Conservation (phyloP, 1,140 invertebrate genomes). For the Chelonus insularis region DNA sequence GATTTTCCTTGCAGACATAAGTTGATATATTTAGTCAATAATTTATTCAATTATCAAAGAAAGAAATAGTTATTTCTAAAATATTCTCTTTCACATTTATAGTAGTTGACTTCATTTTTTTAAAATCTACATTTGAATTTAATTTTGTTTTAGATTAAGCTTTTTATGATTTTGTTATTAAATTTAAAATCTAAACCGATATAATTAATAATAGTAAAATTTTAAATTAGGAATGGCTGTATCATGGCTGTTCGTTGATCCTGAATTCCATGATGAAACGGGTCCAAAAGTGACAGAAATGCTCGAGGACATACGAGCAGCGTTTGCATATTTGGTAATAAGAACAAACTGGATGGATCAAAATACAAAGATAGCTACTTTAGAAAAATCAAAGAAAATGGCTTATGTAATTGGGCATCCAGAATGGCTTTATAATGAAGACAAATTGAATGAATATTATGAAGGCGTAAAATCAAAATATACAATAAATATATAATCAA, state of each 20-base stretch:
- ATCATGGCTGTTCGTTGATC: slow-evolving; percentile 51
- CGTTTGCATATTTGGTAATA: slow-evolving; percentile 74
- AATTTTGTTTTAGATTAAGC: too few relatives aligned
- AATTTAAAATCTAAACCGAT: too few relatives aligned
- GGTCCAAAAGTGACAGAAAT: slow-evolving; percentile 41
- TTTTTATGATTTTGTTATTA: too few relatives aligned
- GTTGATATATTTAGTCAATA: too few relatives aligned
- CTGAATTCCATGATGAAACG: slow-evolving; percentile 38
- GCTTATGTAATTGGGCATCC: slow-evolving; percentile 77
- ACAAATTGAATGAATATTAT: slow-evolving; percentile 68
- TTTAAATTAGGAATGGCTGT: slow-evolving; percentile 57
- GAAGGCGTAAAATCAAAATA: slow-evolving; percentile 60
- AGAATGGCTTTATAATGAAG: slow-evolving; percentile 73
- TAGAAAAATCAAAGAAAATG: slow-evolving; percentile 75
- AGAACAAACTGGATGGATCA: slow-evolving; percentile 83
- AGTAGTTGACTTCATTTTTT: too few relatives aligned
- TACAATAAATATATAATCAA: not conserved
- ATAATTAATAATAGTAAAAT: too few relatives aligned
- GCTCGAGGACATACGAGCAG: slow-evolving; percentile 73
- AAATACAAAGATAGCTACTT: slow-evolving; percentile 72
- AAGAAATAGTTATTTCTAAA: too few relatives aligned
- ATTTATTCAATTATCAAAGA: too few relatives aligned
- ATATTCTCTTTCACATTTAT: too few relatives aligned
- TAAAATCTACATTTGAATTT: too few relatives aligned
- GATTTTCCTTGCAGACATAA: too few relatives aligned